Conservation (phyloP, 2,797 vertebrate species). For the Neopelma chrysocephalum region DNA sequence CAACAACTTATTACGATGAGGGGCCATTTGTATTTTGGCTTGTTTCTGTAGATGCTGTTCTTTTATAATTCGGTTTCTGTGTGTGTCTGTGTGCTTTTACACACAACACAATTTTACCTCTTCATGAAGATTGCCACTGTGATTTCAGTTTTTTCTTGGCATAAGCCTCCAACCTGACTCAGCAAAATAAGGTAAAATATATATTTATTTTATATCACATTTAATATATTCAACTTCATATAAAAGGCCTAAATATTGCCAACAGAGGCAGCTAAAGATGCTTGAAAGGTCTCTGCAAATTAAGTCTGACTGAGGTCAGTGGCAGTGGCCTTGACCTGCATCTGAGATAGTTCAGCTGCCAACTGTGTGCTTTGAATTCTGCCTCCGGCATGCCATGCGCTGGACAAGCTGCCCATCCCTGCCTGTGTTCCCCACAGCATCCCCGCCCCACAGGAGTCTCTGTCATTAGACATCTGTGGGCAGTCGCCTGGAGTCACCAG, state of each 20-base stretch:
- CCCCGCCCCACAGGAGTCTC: rapidly evolving
- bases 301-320: not conserved
- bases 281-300: not conserved
- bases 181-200: not conserved
- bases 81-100: not conserved
- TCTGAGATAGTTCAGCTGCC: not conserved
- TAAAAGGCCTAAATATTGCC: not conserved
- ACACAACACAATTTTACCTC: not conserved
- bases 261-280: not conserved
- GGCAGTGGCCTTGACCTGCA: not conserved
- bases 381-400: not conserved
- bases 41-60: not conserved
- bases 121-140: not conserved
- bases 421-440: not conserved
- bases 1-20: not conserved
- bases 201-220: not conserved
- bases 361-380: not conserved
- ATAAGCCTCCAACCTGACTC: not conserved
- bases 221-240: not conserved
- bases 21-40: not conserved
- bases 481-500: not conserved
- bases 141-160: not conserved
- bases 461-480: not conserved
- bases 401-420: not conserved
- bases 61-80: not conserved